Base-by-base conservation (phyloP, 2,113 vertebrate species). In the Protobothrops mucrosquamatus region DNA sequence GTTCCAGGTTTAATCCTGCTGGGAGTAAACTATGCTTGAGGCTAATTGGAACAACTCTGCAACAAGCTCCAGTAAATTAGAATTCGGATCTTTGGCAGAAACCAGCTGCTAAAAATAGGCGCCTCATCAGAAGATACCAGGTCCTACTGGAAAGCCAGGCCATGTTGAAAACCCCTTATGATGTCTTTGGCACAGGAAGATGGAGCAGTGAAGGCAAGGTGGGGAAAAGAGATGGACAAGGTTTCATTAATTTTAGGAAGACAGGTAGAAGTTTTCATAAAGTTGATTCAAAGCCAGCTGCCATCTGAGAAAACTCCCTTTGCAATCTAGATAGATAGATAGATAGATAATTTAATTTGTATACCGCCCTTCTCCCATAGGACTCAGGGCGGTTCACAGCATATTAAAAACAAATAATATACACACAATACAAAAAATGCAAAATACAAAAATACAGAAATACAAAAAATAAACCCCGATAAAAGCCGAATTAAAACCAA, bases 51-150 rank as follows among this genome's bases (percentile, higher is more conserved):
- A 55, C 87, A 89, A 34, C n/a, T 89, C 52, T 55, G 92, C 51
- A 48, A 20, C 74, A 92, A 89, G 64, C 64, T 46, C 24, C 34
- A 85, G 26, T 39, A 89, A 81, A 89, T 92, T 56, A 89, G 55
- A 43, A 89, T 85, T 92, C 1, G 6, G 52, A 89, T 89, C 18
- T 43, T 92, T 56, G 64, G 92, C 51, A 89, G 54, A 57, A 57
- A 89, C 8, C 92, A 24, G 10, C 52, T 20, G 26, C 92, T 92
- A 92, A 89, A 92, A 89, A 89, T 85, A 92, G 54, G 87, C 4
- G 1, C 52, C 54, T 92, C 3, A 10, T 85, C 56, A 92, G 87
- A 18, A 85, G 39, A 51, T 29, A 46, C 87, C 54, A 69, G 57
- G 46, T 9, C 48, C 48, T 51, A 51, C 48, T 34, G 39, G 52